Evolutionary conservation across 2,113 vertebrate species (phyloP).

Genomic region (Tachysurus vachellii): DNA sequence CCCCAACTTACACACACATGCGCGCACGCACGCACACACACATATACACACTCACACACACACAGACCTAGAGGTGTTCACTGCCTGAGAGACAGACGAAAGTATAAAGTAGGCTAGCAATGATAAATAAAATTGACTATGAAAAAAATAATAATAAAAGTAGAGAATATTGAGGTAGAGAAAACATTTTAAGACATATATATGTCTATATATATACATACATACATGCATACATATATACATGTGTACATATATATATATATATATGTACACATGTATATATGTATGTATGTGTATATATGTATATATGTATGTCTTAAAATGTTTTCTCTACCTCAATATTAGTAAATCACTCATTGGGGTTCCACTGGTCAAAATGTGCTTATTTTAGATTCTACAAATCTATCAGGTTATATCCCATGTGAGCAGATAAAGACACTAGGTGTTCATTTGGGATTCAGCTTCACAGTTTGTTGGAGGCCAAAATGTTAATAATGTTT

Average conservation of each 20-base stretch:
- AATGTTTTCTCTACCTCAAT: not conserved
- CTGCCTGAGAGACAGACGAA: not conserved
- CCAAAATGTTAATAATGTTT: not conserved
- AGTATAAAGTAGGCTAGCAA: not conserved
- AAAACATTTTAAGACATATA: not conserved
- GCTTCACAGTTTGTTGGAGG: not conserved
- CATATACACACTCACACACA: constrained; percentile 67
- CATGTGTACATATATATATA: too few relatives aligned
- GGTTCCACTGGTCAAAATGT: not conserved
- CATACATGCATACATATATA: too few relatives aligned
- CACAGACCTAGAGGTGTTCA: constrained; percentile 21
- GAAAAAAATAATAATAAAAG: too few relatives aligned
- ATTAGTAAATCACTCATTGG: not conserved
- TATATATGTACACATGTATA: too few relatives aligned
- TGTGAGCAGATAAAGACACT: not conserved
- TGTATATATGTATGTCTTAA: too few relatives aligned
- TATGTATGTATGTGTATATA: too few relatives aligned
- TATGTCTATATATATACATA: too few relatives aligned
- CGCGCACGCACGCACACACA: constrained; percentile 58
- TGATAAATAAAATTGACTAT: not conserved
- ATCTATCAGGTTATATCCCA: not conserved
- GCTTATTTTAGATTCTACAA: not conserved
- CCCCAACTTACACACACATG: constrained; percentile 63
- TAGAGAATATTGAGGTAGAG: not conserved
- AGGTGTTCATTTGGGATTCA: not conserved